These are phyloP conservation scores for Plagiodera versicolora DNA, from an alignment of 2,888 invertebrate species.

Conservation along the genomic window DNA sequence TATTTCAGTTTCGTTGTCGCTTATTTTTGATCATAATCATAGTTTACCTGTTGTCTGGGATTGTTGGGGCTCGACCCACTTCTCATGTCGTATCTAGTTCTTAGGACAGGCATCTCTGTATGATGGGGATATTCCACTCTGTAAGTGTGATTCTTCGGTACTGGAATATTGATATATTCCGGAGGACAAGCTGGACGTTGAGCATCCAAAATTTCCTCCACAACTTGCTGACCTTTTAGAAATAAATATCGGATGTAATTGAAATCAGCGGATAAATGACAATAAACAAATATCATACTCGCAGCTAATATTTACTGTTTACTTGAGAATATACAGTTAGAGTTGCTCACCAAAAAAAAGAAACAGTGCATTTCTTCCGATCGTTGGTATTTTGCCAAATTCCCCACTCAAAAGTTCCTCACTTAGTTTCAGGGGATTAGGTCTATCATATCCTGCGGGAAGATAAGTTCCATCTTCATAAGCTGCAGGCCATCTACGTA, in stretches of 20 bases:
- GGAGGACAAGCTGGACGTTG: slow-evolving; percentile 64
- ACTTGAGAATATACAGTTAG: not conserved
- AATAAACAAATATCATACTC: slow-evolving; percentile 1
- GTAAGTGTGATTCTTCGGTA: slow-evolving; percentile 56
- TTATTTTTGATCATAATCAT: not conserved
- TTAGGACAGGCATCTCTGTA: slow-evolving; percentile 58
- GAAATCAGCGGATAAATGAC: too few relatives aligned
- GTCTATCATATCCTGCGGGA: slow-evolving; percentile 56
- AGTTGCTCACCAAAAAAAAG: slow-evolving; percentile 60
- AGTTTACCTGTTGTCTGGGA: slow-evolving; percentile 60
- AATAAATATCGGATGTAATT: too few relatives aligned
- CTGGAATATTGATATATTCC: slow-evolving; percentile 62
- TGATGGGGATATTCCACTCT: slow-evolving; percentile 41
- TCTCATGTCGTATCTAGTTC: slow-evolving; percentile 59
- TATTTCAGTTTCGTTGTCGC: too few relatives aligned
- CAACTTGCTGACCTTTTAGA: slow-evolving; percentile 62
- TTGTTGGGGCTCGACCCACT: slow-evolving; percentile 63
- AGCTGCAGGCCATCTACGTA: slow-evolving; percentile 58
- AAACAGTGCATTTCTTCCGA: slow-evolving; percentile 60
- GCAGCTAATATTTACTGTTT: not conserved
- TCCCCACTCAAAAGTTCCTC: slow-evolving; percentile 55
- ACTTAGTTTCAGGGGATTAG: slow-evolving; percentile 60
- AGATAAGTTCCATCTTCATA: slow-evolving; percentile 62
- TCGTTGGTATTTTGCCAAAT: slow-evolving; percentile 52
- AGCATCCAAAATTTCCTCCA: slow-evolving; percentile 64